Base-by-base conservation (phyloP, 2,888 invertebrate genomes). In the Lepidocyrtoides sp. region DNA sequence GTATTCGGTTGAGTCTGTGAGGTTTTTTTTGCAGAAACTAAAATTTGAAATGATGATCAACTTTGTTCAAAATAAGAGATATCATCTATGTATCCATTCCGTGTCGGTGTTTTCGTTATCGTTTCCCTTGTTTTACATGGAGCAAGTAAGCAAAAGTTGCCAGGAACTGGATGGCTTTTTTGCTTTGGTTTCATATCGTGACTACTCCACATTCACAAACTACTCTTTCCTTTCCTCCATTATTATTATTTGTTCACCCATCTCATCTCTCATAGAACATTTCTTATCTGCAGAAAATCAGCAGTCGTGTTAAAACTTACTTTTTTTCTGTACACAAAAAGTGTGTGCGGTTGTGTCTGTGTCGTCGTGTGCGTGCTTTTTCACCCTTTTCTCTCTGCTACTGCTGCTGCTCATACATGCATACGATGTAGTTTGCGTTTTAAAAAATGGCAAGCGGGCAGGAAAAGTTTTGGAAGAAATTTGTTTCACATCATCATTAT, bases 181-280 rank as follows among this genome's bases (percentile, higher is more conserved):
- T 5, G 66, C 4, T 54, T 79, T n/a, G n/a, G n/a, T n/a, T n/a
- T n/a, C n/a, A n/a, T n/a, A n/a, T 51, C 84, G 84, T 84, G 84
- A 69, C 84, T 69, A 51, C 84, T 41, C n/a, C 84, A 20, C 84
- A 72, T 84, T 84, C 32, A 20, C 14, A 32, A 60, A 82, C 66
- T 44, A 12, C 17, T 63, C 29, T 17, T 8, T 26, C 83, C 32
- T 54, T 77, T 12, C 51, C 51, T 32, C 32, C 66, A 66, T 66
- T 4, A 32, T 66, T 32, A n/a, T n/a, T 66, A 32, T 32, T 66
- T 14, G 66, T 12, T 66, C 66, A 66, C 32, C 10, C 32, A 29
- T 66, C 4, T n/a, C 32, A 7, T 14, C 57, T 57, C 3, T 20
- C 23, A 26, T 60, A 3, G 14, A 66, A n/a, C 66, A 32, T 66